These are phyloP conservation scores for Zapornia atra DNA, from an alignment of 2,113 vertebrate genomes.

Conservation along the genomic window DNA sequence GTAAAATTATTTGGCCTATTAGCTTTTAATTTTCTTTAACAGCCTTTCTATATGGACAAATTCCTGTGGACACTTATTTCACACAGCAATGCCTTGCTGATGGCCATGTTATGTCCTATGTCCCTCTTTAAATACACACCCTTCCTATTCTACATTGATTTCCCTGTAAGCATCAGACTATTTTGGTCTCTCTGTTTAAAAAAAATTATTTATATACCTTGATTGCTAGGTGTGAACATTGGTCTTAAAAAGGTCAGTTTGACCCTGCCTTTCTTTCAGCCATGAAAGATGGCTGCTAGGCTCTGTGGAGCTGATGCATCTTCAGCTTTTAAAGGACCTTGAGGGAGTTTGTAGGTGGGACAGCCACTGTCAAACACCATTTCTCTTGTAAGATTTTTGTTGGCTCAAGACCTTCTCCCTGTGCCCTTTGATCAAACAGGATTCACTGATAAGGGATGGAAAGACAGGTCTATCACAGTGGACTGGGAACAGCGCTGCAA, in stretches of 20 bases:
- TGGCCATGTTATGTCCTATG: neutral
- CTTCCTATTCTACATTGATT: neutral
- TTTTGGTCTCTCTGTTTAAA: neutral
- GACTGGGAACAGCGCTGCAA: neutral
- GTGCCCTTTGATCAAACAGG: neutral
- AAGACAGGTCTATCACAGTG: neutral
- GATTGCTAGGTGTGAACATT: neutral
- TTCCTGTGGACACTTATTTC: neutral
- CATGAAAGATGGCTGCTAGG: neutral
- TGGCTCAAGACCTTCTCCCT: neutral
- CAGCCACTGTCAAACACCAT: neutral
- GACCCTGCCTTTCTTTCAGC: neutral
- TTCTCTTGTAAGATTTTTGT: neutral
- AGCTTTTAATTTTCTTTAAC: neutral
- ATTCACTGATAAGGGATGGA: neutral
- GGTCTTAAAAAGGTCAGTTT: neutral
- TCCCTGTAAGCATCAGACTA: neutral
- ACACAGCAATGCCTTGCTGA: neutral
- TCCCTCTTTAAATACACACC: neutral
- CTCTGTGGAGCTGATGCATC: neutral
- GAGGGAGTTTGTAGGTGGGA: rapidly evolving
- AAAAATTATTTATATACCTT: neutral
- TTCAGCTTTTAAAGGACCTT: neutral
- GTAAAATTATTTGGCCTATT: neutral
- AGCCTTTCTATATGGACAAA: neutral